A percentile compares a stretch with the other conserved stretches of the same genome.
phyloP scores from a whole-genome alignment of 2,888 invertebrate species.

The Rotaria sp. region DNA sequence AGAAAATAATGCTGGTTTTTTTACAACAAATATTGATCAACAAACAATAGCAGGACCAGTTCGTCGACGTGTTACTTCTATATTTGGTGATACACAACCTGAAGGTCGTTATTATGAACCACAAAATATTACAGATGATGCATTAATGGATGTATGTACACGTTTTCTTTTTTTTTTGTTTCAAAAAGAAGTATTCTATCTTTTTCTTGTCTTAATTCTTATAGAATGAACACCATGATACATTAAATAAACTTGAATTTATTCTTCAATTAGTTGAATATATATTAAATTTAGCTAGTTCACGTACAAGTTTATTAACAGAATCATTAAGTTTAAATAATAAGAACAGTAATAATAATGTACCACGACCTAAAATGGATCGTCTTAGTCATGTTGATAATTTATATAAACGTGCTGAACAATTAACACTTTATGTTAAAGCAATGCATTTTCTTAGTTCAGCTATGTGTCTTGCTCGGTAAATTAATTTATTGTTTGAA shows the following conservation, averaged over 20 bases:
- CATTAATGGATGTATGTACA: conserved; percentile 36
- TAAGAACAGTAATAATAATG: conserved; percentile 31
- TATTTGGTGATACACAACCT: neutral
- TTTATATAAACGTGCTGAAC: conserved; percentile 63
- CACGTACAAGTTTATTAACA: conserved; percentile 55
- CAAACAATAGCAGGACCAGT: neutral
- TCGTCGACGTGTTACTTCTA: neutral
- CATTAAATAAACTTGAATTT: conserved; percentile 90
- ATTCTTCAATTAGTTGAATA: conserved; percentile 89
- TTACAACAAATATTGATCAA: neutral
- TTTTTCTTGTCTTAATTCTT: conserved; percentile 43
- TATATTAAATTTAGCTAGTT: conserved; percentile 68
- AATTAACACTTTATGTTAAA: conserved; percentile 76
- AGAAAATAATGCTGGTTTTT: neutral
- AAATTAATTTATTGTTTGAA: neutral
- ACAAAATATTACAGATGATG: conserved; percentile 31
- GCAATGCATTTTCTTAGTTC: conserved; percentile 87
- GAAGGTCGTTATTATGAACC: conserved; percentile 23
- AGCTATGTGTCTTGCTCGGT: conserved; percentile 61
- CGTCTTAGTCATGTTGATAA: conserved; percentile 38
- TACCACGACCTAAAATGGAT: conserved; percentile 37
- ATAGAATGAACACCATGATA: conserved; percentile 87
- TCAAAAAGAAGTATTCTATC: neutral
- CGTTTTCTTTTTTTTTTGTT: neutral
- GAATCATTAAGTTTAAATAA: conserved; percentile 44